These are phyloP conservation scores for Atopsyche davidsoni DNA, from an alignment of 1,140 invertebrate species.

Conservation along the genomic window DNA sequence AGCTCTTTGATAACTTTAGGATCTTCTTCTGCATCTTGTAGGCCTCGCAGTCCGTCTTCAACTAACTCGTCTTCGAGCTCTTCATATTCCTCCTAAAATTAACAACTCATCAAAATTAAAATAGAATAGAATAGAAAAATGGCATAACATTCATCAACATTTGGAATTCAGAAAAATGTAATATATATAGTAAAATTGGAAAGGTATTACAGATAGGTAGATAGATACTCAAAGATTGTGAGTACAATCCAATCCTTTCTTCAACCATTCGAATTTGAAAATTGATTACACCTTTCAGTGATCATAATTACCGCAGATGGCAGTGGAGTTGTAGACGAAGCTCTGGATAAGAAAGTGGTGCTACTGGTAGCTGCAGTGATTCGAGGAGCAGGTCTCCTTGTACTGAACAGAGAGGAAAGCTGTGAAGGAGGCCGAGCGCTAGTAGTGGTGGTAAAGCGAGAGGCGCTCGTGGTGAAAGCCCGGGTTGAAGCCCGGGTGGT, in stretches of 20 bases:
- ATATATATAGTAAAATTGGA: conserved; percentile 25
- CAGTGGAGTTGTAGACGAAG: conserved; percentile 36
- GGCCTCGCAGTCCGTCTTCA: conserved; percentile 39
- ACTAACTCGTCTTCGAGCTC: conserved; percentile 50
- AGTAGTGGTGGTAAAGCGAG: conserved; percentile 41
- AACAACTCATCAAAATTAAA: no score
- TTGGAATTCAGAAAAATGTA: no score
- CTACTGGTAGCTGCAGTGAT: conserved; percentile 40
- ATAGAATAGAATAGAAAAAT: no score
- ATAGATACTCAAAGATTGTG: background rate
- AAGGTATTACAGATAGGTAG: background rate
- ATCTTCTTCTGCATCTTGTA: conserved; percentile 60
- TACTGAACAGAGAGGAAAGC: conserved; percentile 35
- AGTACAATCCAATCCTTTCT: background rate
- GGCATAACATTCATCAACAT: no score
- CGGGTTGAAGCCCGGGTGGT: conserved; percentile 41
- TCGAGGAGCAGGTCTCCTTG: conserved; percentile 33
- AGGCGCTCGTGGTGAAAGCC: conserved; percentile 45
- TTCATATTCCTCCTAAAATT: conserved; percentile 55
- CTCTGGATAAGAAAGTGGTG: conserved; percentile 33
- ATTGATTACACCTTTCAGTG: background rate
- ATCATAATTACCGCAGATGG: conserved; percentile 16
- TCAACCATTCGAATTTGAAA: background rate
- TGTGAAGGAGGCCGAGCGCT: conserved; percentile 42
- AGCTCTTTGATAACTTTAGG: conserved; percentile 78